Evolutionary conservation across 2,888 invertebrate genomes (phyloP).

Genomic region (Eupsilia transversa): DNA sequence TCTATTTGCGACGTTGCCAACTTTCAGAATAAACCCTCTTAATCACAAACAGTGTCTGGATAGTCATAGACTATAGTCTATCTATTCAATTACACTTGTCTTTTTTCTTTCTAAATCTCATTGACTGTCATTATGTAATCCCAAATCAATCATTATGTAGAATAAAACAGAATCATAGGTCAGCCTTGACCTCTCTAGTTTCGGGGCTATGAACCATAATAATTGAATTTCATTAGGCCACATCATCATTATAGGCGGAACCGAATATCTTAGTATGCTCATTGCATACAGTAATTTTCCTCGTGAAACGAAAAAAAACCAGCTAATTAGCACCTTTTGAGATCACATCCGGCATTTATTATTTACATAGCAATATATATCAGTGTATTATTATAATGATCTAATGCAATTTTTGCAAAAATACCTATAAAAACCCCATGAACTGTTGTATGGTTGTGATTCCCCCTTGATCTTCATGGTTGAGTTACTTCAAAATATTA

Average conservation of each 20-base stretch:
- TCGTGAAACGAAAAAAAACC: slow-evolving; percentile 21
- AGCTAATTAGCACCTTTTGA: slow-evolving; percentile 24
- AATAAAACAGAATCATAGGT: not conserved
- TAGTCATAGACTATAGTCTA: too few species aligned
- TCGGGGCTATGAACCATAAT: slow-evolving; percentile 15
- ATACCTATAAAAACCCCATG: slow-evolving; percentile 15
- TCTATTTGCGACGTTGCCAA: too few species aligned
- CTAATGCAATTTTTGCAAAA: slow-evolving; percentile 4
- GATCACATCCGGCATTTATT: slow-evolving; percentile 32
- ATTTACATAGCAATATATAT: slow-evolving; percentile 10
- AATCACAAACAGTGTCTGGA: too few species aligned
- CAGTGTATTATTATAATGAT: slow-evolving; percentile 12
- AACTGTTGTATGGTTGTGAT: slow-evolving; percentile 17
- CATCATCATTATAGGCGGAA: not conserved
- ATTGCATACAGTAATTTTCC: slow-evolving; percentile 21
- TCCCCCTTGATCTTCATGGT: slow-evolving; percentile 38
- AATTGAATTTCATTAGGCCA: not conserved
- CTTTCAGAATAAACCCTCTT: too few species aligned
- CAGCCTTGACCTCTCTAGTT: slow-evolving; percentile 12
- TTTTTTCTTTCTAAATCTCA: slow-evolving; percentile 4
- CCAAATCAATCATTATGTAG: not conserved
- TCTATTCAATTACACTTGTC: too few species aligned
- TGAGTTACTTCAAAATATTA: slow-evolving; percentile 31
- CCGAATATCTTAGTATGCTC: not conserved
- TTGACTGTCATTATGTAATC: not conserved